Evolutionary conservation across 2,888 invertebrate genomes (phyloP).

Genomic region (Ennomos erosarius): DNA sequence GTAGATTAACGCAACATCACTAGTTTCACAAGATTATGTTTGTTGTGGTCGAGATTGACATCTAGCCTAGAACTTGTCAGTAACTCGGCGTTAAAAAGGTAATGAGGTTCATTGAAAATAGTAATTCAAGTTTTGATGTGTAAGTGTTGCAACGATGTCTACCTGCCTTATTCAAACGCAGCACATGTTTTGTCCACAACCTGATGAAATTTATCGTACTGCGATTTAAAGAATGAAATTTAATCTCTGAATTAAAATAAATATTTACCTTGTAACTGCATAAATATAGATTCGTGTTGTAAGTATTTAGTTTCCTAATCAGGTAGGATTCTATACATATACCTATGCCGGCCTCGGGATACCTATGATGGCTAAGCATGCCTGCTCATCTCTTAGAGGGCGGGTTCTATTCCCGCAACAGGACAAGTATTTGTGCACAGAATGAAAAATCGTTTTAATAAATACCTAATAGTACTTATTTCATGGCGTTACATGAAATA

Average conservation of each 20-base stretch:
- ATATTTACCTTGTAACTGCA: slow-evolving; percentile 7
- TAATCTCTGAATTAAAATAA: slow-evolving; percentile 7
- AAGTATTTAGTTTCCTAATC: too few species aligned
- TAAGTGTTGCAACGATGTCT: slow-evolving; percentile 49
- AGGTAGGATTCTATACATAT: too few species aligned
- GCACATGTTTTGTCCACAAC: slow-evolving; percentile 35
- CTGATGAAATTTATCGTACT: slow-evolving; percentile 26
- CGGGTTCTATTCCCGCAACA: too few species aligned
- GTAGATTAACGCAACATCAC: slow-evolving; percentile 38
- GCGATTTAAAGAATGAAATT: neutral
- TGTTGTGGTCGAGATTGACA: slow-evolving; percentile 48
- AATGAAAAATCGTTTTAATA: too few species aligned
- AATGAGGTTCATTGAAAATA: slow-evolving; percentile 67
- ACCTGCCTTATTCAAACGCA: slow-evolving; percentile 43
- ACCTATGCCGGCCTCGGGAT: too few species aligned
- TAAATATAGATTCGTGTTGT: too few species aligned
- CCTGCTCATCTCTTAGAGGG: too few species aligned
- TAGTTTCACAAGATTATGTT: slow-evolving; percentile 45
- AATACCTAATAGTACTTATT: too few species aligned
- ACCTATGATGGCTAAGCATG: too few species aligned
- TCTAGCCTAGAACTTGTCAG: slow-evolving; percentile 68
- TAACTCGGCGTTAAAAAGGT: slow-evolving; percentile 50
- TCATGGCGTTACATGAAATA: too few species aligned
- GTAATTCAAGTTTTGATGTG: slow-evolving; percentile 40
- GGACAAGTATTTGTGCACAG: too few species aligned